Conservation (phyloP, 2,888 invertebrate species). For the Drepanosiphum platanoidis region DNA sequence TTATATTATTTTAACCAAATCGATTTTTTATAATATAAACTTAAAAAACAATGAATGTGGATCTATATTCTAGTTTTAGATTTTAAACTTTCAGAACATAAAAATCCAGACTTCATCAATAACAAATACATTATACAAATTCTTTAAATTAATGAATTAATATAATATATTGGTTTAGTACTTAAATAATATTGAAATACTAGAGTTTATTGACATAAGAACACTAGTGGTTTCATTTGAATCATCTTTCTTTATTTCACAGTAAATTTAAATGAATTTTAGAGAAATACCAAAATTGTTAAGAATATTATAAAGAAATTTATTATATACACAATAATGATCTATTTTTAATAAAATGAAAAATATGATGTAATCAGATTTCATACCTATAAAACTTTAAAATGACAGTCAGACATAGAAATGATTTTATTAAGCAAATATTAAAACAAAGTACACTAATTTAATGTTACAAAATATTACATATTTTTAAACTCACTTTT, state of each 20-base stretch:
- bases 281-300: neutral
- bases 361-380: constrained; percentile 25
- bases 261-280: neutral
- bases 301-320: constrained; percentile 3
- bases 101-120: neutral
- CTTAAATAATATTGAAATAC: constrained; percentile 1
- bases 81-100: no score
- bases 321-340: neutral
- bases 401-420: constrained; percentile 53
- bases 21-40: no score
- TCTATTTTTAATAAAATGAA: constrained; percentile 28
- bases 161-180: constrained; percentile 17
- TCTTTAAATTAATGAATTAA: neutral
- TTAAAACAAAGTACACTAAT: constrained; percentile 36
- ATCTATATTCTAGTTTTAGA: no score
- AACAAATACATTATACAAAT: neutral
- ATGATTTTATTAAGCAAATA: constrained; percentile 48
- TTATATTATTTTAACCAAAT: no score
- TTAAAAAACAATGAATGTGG: no score
- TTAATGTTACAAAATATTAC: neutral
- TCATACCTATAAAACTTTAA: constrained; percentile 52
- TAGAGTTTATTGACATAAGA: neutral
- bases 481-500: constrained; percentile 26
- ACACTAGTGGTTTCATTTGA: neutral
- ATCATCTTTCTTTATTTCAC: neutral